Evolutionary conservation across 2,888 invertebrate genomes (phyloP), one percentile per base, ranked within the genome.

Genomic region (Tinea semifulvella): DNA sequence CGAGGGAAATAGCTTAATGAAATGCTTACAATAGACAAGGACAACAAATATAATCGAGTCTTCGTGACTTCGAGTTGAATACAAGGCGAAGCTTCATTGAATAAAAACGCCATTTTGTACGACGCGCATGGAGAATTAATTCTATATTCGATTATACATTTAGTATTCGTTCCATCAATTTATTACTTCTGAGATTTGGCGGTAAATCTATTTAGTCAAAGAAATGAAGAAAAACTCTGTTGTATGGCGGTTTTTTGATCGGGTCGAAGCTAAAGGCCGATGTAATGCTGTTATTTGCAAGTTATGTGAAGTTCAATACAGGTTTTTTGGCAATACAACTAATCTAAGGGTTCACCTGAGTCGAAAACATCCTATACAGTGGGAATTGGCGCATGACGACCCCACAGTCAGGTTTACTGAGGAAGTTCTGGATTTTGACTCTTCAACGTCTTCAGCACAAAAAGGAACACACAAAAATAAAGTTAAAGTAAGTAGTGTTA

Each of bases 271-370:
- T 52, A 61, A 17, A 13, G 19, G 65, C 16, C 61, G 74, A 58
- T 72, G 75, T 54, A 57, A 68, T 10, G 63, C 68, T 36, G 77
- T 80, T 52, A 53, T 75, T 65, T 80, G 80, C 58, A 76, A 77
- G 68, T 62, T 80, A 52, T 80, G 80, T 61, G 79, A 76, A 49
- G 61, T 62, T 45, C 69, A 74, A 48, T 79, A 79, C 51, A 80
- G 79, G 57, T 80, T 65, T 57, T 79, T 76, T 50, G 79, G 80
- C 43, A 80, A 79, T 55, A 80, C 80, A 2, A 79, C 80, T 1
- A 80, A 80, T 54, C 58, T 79, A 40, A 62, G 76, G 53, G 57
- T 67, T 16, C 80, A 80, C 58, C 56, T 80, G 50, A 63, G 66
- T 45, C 69, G 70, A 48, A 79, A 75, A 54, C 80, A 80, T 56